phyloP scores from a whole-genome alignment of 2,113 vertebrate species.

The Brevimyrus niger region DNA sequence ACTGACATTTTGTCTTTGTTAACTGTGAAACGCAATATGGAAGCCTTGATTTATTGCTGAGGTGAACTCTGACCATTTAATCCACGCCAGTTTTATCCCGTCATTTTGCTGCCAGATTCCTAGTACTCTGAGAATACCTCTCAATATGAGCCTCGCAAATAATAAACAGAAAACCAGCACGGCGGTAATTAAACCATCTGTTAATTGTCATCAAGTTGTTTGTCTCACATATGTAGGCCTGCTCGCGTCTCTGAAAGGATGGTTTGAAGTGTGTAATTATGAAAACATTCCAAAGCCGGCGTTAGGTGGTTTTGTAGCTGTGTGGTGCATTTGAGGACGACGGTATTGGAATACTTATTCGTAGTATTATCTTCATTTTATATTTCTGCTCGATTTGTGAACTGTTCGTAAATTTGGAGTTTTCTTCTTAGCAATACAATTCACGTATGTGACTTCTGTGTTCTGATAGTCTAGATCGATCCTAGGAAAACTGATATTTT shows the following conservation, averaged over 20 bases:
- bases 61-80: not conserved
- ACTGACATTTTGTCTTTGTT: not conserved
- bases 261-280: not conserved
- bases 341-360: not conserved
- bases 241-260: not conserved
- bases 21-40: not conserved
- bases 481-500: not conserved
- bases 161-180: not conserved
- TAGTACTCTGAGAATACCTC: not conserved
- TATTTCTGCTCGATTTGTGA: not conserved
- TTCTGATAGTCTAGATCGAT: not conserved
- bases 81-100: not conserved
- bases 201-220: slow-evolving; percentile 1
- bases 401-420: not conserved
- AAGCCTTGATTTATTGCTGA: not conserved
- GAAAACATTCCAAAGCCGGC: not conserved
- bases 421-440: not conserved
- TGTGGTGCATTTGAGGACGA: not conserved
- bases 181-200: not conserved
- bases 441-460: not conserved
- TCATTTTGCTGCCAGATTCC: not conserved
- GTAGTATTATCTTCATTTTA: not conserved
- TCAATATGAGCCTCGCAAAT: not conserved
- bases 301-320: not conserved
- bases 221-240: not conserved